Base-by-base conservation (phyloP, 2,113 vertebrate species). In the Lepus americanus region DNA sequence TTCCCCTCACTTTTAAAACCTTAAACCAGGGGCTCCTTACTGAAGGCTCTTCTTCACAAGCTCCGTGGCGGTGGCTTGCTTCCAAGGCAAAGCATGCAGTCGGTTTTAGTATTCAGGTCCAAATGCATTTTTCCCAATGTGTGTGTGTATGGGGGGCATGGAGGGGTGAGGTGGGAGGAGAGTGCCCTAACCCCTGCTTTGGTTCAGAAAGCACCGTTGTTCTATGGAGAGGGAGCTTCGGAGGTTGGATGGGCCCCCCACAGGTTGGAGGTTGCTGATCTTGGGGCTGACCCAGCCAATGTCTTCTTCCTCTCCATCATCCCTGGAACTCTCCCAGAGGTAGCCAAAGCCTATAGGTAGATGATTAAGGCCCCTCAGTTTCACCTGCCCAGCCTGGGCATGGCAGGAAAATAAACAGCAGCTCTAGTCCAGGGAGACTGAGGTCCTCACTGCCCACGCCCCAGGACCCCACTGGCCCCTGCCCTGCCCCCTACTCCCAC, bases 1-100 rank as follows among this genome's bases (percentile, higher is more conserved):
- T 22, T 29, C 17, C 20, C 12, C 7, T 92, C 61, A 92, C 64
- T 87, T 83, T 87, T 89, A 78, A 95, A 90, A 89, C 11, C 22
- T 86, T 80, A 86, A 64, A 7, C 44, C 66, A 67, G 3, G 51
- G 78, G 33, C 22, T 87, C 36, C 11, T 44, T 19, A 49, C 63
- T 3, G 4, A 67, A 53, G 19, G 9, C 5, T 17, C 6, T 72
- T 49, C 33, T 5, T 55, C 10, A 1, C 13, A 59, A 51, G 39
- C 79, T 87, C 9, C 25, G 29, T 16, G 22, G 25, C 31, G 29
- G 12, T 27, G 23, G 36, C 77, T 90, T 85, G 2, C 92, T 95
- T 36, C n/a, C 49, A 67, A 87, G 11, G 23, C 61, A 69, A 95
- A 87, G 63, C 69, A 80, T 25, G 5, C 0, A 5, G 39, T 49